A percentile compares a stretch with the other conserved stretches of the same genome.
phyloP scores from a whole-genome alignment of 1,140 invertebrate genomes.

The Papilio polyxenes region DNA sequence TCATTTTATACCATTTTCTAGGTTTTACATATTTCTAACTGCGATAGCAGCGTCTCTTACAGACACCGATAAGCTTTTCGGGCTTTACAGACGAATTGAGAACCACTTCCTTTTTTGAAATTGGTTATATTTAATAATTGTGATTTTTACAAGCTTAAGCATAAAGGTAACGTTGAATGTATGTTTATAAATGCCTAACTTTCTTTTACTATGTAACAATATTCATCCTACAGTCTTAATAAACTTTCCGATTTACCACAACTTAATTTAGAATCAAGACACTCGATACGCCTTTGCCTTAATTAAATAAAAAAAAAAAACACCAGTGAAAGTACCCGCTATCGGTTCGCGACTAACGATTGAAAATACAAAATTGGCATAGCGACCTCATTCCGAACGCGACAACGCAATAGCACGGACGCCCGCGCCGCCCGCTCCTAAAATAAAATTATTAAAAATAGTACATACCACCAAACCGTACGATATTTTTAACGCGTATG shows the following conservation, averaged over 20 bases:
- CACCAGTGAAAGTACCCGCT: constrained; percentile 66
- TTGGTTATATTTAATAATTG: too few species aligned
- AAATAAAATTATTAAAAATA: constrained; percentile 71
- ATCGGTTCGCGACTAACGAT: constrained; percentile 54
- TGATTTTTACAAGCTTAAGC: too few species aligned
- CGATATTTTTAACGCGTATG: constrained; percentile 24
- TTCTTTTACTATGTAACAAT: too few species aligned
- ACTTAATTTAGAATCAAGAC: background rate
- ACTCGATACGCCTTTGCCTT: constrained; percentile 33
- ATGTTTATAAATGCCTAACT: too few species aligned
- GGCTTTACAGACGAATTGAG: too few species aligned
- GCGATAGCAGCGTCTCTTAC: too few species aligned
- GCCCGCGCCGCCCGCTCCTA: constrained; percentile 49
- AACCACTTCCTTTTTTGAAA: too few species aligned
- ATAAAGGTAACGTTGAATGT: too few species aligned
- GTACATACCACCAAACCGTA: constrained; percentile 40
- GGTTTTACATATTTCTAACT: too few species aligned
- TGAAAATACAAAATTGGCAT: constrained; percentile 75
- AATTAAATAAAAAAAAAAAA: constrained; percentile 55
- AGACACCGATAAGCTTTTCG: too few species aligned
- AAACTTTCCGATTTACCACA: background rate
- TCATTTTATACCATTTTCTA: too few species aligned
- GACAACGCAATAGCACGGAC: constrained; percentile 63
- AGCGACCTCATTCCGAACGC: constrained; percentile 68
- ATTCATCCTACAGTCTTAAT: too few species aligned